Base-by-base conservation (phyloP, 2,113 vertebrate genomes). In the Rhinichthys klamathensis region DNA sequence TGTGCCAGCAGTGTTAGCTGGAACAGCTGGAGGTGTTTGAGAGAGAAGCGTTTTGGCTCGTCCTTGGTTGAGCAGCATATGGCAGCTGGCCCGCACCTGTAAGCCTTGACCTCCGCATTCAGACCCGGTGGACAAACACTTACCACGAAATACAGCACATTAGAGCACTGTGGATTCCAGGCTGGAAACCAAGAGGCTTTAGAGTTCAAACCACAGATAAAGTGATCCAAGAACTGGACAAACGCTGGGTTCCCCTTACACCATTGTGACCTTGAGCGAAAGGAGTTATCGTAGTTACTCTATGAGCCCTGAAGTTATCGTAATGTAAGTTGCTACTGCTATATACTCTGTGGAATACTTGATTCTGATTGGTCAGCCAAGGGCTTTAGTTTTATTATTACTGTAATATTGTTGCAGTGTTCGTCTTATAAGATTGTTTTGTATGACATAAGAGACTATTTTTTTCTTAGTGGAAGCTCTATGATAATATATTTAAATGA, bases 11-110 rank as follows among this genome's bases (percentile, higher is more conserved):
- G 87, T 76, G 85, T 90, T 89, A 90, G 84, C 72, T 86, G 85
- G 70, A 92, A 89, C 90, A 92, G 90, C 92, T 93, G 89, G 86
- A 84, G 84, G 46, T 80, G 58, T 75, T 86, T 90, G 87, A 61
- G 73, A 83, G 88, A 92, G 87, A 69, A 51, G 54, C 10, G 76
- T 73, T 91, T 89, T 89, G 87, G 86, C 88, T 84, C 25, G 61
- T 83, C 60, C 86, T 85, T 60, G 51, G 30, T 56, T 69, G 78
- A 85, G 81, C 54, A 58, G 49, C 88, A 89, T 84, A 88, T 89
- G 90, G 88, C 78, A 84, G 51, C 82, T 82, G 79, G 89, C 76
- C 73, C 70, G 38, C 84, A 89, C 84, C 49, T 92, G 89, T 72
- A 65, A 80, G 89, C 23, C 84, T 85, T 86, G 49, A 60, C 8